Conservation (phyloP, 1,140 invertebrate genomes). For the Apolygus lucorum region DNA sequence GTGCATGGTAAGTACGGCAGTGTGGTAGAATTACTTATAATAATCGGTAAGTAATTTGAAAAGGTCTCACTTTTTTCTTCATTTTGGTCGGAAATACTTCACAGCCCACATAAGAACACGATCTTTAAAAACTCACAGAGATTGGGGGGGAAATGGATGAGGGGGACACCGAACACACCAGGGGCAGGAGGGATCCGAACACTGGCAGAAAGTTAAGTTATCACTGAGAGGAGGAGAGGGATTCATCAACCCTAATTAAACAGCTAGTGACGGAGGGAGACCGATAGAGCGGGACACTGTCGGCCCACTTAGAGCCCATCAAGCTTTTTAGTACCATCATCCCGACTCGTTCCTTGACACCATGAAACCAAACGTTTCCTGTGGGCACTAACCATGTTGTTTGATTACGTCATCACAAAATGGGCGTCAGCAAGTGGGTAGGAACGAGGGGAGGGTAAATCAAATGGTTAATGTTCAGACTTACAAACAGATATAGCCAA, state of each 20-base stretch:
- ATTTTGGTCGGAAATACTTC: conserved; percentile 2
- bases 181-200: not conserved
- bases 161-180: not conserved
- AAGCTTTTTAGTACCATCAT: no score
- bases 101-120: not conserved
- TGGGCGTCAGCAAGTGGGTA: no score
- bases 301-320: not conserved
- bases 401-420: no score
- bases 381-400: no score
- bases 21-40: not conserved
- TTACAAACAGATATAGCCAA: no score
- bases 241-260: conserved; percentile 9
- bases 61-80: not conserved
- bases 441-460: no score
- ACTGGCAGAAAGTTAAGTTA: not conserved
- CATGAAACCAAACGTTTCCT: no score
- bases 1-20: not conserved
- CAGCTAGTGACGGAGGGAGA: not conserved
- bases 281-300: conserved; percentile 2
- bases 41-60: not conserved
- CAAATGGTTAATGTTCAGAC: no score
- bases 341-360: no score
- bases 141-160: not conserved
- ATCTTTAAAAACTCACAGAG: not conserved
- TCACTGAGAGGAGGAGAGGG: conserved; percentile 1